These are phyloP conservation scores for Enteromius thamalakanensis DNA, from an alignment of 2,797 vertebrate species.

Conservation along the genomic window DNA sequence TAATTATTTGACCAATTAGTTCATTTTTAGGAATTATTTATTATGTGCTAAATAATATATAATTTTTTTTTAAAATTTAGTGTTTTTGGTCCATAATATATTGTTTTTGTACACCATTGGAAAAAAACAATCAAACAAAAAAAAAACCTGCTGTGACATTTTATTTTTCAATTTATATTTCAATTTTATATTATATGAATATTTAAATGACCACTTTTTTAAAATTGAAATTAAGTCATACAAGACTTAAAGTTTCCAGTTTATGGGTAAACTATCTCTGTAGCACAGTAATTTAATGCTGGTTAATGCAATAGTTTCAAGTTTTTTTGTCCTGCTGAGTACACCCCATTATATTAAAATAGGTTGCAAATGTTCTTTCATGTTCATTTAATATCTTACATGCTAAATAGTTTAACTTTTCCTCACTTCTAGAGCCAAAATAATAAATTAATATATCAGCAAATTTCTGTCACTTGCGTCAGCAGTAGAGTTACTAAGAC, in stretches of 20 bases:
- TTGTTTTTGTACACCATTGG: neutral
- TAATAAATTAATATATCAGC: slow-evolving; percentile 6
- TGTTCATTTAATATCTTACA: neutral
- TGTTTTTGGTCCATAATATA: neutral
- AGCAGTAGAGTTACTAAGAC: neutral
- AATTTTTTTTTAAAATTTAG: neutral
- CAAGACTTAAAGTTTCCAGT: neutral
- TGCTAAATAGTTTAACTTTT: neutral
- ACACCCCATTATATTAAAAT: neutral
- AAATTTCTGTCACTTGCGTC: neutral
- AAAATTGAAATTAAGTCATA: neutral
- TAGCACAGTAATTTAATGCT: neutral
- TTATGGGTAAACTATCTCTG: neutral
- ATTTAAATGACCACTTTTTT: neutral
- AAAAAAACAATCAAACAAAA: neutral
- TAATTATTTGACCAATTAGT: neutral
- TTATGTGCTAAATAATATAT: neutral
- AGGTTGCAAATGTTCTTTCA: neutral
- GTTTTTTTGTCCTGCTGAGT: neutral
- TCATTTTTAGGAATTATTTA: neutral
- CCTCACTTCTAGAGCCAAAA: neutral
- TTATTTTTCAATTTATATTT: no score
- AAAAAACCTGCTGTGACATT: neutral
- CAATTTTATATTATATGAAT: neutral
- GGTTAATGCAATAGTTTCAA: neutral